Evolutionary conservation across 2,888 invertebrate genomes (phyloP), one percentile per base, ranked within the genome.

Genomic region (Morpho deidamia): DNA sequence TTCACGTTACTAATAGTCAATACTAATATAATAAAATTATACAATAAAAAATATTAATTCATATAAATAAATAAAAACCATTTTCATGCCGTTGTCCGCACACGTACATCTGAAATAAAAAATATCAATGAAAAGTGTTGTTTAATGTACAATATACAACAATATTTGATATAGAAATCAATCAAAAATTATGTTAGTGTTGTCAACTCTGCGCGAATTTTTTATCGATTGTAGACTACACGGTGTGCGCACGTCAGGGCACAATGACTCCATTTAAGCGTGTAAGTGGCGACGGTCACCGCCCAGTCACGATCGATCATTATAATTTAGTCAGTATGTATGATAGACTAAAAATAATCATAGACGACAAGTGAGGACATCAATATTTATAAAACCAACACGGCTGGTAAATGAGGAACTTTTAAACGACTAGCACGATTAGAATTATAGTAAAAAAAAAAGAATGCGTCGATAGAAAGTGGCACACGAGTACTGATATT

Each of bases 291-390:
- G 59, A 65, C 70, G 68, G 77, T 74, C 74, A 78, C 70, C 51
- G 62, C 55, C 67, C 68, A 74, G 74, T 74, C 76, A 74, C 77
- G 71, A 86, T 86, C 83, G 76, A 85, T 87, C 84, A 86, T 75
- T 65, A 66, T 78, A 76, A 80, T 73, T 70, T 72, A 69, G 38
- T 50, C 34, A 44, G 69, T 69, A 63, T 73, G 71, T 69, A 64
- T 42, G 61, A 58, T 61, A 65, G 61, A 64, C 67, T 67, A 71
- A 72, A 73, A 78, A 76, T 77, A 82, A 83, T 82, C 78, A 75
- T 63, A 56, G 63, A 62, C 63, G 78, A 82, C 81, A 82, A 74
- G 75, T 74, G 74, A 79, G 77, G 78, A 76, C 77, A 71, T 60
- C 63, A 62, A 57, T 78, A 75, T 81, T 81, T 78, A 70, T 63